Evolutionary conservation across 2,797 vertebrate species (phyloP).

Genomic region (Anolis apletophallus): DNA sequence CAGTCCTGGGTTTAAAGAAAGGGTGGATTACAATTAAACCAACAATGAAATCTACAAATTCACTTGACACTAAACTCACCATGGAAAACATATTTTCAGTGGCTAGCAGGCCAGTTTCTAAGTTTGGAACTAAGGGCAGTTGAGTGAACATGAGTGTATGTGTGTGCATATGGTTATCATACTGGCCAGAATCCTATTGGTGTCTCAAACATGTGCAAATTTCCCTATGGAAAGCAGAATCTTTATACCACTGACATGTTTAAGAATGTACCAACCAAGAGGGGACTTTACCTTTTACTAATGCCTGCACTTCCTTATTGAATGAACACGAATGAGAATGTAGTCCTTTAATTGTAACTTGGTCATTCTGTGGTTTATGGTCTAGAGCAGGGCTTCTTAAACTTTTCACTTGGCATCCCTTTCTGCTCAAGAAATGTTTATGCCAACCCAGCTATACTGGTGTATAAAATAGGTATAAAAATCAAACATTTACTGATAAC

Average conservation of each 20-base stretch:
- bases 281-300: not conserved
- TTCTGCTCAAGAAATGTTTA: too few relatives aligned
- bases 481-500: too few relatives aligned
- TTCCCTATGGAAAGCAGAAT: too few relatives aligned
- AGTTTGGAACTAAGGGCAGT: not conserved
- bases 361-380: not conserved
- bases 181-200: too few relatives aligned
- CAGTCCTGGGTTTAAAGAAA: not conserved
- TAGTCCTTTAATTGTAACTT: not conserved
- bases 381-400: not conserved
- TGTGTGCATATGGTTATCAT: too few relatives aligned
- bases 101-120: not conserved
- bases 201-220: too few relatives aligned
- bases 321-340: not conserved
- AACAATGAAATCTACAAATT: not conserved
- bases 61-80: not conserved
- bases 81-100: not conserved
- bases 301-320: not conserved
- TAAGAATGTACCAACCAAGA: not conserved
- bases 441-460: too few relatives aligned
- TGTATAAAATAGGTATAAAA: too few relatives aligned
- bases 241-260: not conserved
- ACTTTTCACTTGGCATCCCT: too few relatives aligned
- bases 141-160: too few relatives aligned
- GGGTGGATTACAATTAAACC: not conserved